Evolutionary conservation across 2,888 invertebrate species (phyloP).

Genomic region (Prenolepis imparis): DNA sequence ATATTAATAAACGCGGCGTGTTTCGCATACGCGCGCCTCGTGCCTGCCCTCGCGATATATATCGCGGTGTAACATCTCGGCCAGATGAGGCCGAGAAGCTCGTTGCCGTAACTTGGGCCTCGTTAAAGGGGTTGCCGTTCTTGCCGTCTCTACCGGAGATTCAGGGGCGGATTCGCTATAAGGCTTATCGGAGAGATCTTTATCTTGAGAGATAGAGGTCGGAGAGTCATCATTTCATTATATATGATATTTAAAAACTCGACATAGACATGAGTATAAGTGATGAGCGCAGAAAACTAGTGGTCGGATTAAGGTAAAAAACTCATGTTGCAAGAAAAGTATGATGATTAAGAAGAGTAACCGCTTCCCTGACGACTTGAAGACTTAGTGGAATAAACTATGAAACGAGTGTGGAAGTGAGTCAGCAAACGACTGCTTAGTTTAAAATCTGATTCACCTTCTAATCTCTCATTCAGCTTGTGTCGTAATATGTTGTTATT

Average conservation of each 20-base stretch:
- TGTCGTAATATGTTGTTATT: constrained; percentile 23
- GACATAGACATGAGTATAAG: not conserved
- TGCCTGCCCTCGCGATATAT: constrained; percentile 20
- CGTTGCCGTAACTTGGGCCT: constrained; percentile 52
- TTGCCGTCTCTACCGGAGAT: not conserved
- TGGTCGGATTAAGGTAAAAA: constrained; percentile 22
- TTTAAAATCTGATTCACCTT: constrained; percentile 42
- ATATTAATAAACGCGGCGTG: constrained; percentile 72
- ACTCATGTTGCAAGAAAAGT: constrained; percentile 4
- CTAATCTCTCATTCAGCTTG: constrained; percentile 16
- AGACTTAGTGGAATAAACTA: constrained; percentile 25
- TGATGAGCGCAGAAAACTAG: constrained; percentile 1
- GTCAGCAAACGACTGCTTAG: constrained; percentile 47
- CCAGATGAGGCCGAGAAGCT: constrained; percentile 1
- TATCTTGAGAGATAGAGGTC: not conserved
- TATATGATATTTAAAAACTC: not conserved
- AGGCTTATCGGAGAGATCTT: not conserved
- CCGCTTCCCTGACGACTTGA: constrained; percentile 43
- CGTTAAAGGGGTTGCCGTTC: constrained; percentile 29
- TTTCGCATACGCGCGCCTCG: constrained; percentile 60
- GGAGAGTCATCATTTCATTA: not conserved
- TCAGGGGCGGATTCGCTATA: not conserved
- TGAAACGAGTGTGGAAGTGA: constrained; percentile 45
- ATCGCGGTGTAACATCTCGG: constrained; percentile 43
- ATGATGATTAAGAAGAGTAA: constrained; percentile 38